Evolutionary conservation across 1,140 invertebrate genomes (phyloP).

Genomic region (Diachasmimorpha longicaudata): DNA sequence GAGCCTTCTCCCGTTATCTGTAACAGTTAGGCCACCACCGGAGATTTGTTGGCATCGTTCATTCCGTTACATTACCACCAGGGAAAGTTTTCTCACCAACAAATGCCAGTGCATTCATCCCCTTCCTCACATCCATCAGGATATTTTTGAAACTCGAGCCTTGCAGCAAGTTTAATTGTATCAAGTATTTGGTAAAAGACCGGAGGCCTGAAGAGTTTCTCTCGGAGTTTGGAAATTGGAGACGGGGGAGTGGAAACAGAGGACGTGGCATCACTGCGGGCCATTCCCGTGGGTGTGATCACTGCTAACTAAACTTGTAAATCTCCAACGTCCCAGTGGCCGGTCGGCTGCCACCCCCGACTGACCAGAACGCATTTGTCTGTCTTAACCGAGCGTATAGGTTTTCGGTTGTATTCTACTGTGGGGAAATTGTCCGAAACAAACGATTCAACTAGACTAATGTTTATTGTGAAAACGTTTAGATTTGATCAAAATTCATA

Average conservation of each 20-base stretch:
- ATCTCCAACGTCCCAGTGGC: constrained; percentile 34
- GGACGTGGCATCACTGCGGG: background rate
- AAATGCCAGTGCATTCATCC: background rate
- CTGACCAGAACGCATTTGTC: constrained; percentile 42
- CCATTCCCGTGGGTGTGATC: constrained; percentile 38
- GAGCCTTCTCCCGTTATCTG: constrained; percentile 24
- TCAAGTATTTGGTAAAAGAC: background rate
- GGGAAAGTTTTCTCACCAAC: background rate
- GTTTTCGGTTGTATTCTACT: background rate
- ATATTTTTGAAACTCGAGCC: background rate
- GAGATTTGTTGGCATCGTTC: constrained; percentile 24
- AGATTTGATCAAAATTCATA: background rate
- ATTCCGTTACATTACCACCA: background rate
- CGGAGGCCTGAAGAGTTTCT: background rate
- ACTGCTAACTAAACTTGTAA: constrained; percentile 41
- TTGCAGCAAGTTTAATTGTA: background rate
- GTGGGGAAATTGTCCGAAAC: constrained; percentile 12
- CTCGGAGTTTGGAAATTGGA: background rate
- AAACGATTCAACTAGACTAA: background rate
- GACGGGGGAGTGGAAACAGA: background rate
- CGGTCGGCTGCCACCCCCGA: constrained; percentile 20
- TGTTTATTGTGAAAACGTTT: background rate
- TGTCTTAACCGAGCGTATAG: constrained; percentile 35
- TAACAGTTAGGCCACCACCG: constrained; percentile 34
- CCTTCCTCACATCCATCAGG: background rate